Evolutionary conservation across 1,140 invertebrate genomes (phyloP), one percentile per base, ranked within the genome.

Genomic region (Oedothorax gibbosus): DNA sequence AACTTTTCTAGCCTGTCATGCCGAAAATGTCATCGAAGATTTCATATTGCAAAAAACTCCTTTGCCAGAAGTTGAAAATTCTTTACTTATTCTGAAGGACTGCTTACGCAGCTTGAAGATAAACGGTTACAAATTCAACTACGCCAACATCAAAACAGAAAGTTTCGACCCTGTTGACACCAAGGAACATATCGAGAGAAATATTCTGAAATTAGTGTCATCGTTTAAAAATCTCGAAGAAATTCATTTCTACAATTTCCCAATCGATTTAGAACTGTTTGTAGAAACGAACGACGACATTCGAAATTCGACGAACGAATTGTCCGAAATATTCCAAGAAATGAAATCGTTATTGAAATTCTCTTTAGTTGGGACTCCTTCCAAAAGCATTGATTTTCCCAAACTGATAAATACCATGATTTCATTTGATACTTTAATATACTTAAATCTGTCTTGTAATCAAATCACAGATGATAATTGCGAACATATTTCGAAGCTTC

Each of bases 71-170:
- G 18, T 81, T 21, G 18, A 57, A 49, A 10, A 18, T 12, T n/a
- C 60, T 15, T 71, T 81, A 12, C 5, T 50, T 12, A 12, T 4
- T 7, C 71, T 64, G 15, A 15, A 68, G 50, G 18, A 57, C 0
- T 71, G 20, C 15, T 21, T 69, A 18, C 11, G 18, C 21, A 7
- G n/a, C 50, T 57, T 81, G 21, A 81, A 69, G 71, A 81, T 81
- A 49, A 69, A 68, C 49, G 65, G 66, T 49, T 69, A 51, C 21
- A 81, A 81, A 71, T 69, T 56, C 20, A 77, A 77, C 51, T 77
- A 64, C 21, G 62, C 49, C 5, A 56, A 75, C 11, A 49, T 64
- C 20, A 65, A 50, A 18, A 12, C 21, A n/a, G 53, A 77, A 51
- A 65, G 53, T 56, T 21, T 57, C 9, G 6, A 62, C 14, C 14